phyloP scores from a whole-genome alignment of 2,888 invertebrate species.

The Scrobipalpa costella region DNA sequence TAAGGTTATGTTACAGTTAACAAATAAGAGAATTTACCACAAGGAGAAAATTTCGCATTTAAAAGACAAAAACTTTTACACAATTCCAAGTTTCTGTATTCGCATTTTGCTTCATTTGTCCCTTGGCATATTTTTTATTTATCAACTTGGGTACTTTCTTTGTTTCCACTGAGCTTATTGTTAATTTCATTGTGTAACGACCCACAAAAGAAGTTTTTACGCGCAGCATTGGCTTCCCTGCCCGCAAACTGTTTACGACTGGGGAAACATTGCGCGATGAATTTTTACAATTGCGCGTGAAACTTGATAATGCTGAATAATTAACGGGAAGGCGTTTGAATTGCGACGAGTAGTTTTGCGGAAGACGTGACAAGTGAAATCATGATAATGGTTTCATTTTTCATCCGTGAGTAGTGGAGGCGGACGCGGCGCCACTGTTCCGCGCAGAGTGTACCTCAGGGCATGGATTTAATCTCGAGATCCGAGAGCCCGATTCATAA shows the following conservation, averaged over 20 bases:
- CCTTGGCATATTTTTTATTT: conserved; percentile 61
- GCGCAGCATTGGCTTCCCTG: conserved; percentile 46
- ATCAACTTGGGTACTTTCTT: conserved; percentile 55
- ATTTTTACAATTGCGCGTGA: conserved; percentile 41
- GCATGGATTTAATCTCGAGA: conserved; percentile 78
- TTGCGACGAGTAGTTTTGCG: conserved; percentile 42
- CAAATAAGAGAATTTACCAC: conserved; percentile 36
- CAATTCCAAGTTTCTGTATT: conserved; percentile 44
- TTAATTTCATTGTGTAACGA: conserved; percentile 58
- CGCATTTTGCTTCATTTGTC: conserved; percentile 50
- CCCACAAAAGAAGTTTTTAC: conserved; percentile 49
- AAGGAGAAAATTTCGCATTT: conserved; percentile 42
- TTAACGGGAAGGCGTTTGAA: not conserved
- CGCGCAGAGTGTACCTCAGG: conserved; percentile 73
- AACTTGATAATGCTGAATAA: conserved; percentile 9
- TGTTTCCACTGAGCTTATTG: conserved; percentile 56
- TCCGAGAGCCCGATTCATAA: conserved; percentile 72
- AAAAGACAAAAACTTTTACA: conserved; percentile 46
- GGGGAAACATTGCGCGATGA: conserved; percentile 37
- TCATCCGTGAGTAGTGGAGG: conserved; percentile 60
- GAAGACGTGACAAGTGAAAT: conserved; percentile 67
- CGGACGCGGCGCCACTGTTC: conserved; percentile 50
- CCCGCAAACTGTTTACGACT: conserved; percentile 49
- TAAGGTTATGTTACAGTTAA: not conserved
- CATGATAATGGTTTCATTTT: conserved; percentile 73